phyloP scores from a whole-genome alignment of 1,140 invertebrate genomes.

The Drosophila miranda region DNA sequence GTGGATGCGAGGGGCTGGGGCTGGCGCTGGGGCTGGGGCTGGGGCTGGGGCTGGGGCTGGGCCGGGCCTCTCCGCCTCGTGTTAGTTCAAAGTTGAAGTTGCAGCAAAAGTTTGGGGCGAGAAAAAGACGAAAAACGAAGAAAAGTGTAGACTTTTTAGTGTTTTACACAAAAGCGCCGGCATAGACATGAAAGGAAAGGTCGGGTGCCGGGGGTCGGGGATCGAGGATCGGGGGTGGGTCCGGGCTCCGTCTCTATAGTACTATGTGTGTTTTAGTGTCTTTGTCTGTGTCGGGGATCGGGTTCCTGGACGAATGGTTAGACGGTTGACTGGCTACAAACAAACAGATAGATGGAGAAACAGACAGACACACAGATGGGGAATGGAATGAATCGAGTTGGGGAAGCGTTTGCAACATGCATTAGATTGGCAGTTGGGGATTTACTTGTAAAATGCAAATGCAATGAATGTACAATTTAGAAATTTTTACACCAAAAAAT shows the following conservation, averaged over 20 bases:
- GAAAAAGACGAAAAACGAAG: conserved; percentile 27
- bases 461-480: conserved; percentile 80
- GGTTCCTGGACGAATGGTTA: conserved; percentile 71
- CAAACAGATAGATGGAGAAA: conserved; percentile 58
- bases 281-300: conserved; percentile 8
- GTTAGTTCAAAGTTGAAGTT: conserved; percentile 73
- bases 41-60: conserved; percentile 3
- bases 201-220: conserved; percentile 26
- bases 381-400: conserved; percentile 38
- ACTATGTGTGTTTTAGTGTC: no score
- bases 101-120: conserved; percentile 31
- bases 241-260: no score
- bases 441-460: conserved; percentile 81
- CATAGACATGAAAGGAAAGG: conserved; percentile 62
- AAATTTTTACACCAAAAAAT: conserved; percentile 78
- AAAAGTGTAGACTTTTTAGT: conserved; percentile 73
- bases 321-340: conserved; percentile 75
- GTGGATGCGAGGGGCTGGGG: no score
- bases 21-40: background rate
- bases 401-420: conserved; percentile 68
- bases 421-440: conserved; percentile 80
- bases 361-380: conserved; percentile 8
- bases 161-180: conserved; percentile 77
- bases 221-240: conserved; percentile 1
- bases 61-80: conserved; percentile 33